These are phyloP conservation scores for Ophiodon elongatus DNA, from an alignment of 2,113 vertebrate genomes.

Conservation along the genomic window DNA sequence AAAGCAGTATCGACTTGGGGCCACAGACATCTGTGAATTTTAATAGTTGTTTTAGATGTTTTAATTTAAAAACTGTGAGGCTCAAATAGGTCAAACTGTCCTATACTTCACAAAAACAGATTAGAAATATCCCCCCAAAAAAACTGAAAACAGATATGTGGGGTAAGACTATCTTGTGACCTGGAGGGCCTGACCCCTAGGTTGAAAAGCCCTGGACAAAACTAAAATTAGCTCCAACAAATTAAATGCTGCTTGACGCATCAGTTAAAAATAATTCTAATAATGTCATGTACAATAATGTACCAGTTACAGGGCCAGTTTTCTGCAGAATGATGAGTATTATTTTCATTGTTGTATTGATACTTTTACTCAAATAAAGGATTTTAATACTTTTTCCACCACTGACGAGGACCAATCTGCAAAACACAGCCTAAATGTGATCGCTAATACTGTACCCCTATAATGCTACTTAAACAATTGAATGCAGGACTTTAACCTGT, in stretches of 20 bases:
- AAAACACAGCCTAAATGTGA: no score
- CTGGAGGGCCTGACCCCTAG: no score
- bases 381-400: background rate
- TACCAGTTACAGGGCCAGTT: background rate
- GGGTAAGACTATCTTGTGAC: background rate
- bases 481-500: background rate
- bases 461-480: background rate
- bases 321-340: background rate
- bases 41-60: no score
- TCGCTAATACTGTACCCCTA: background rate
- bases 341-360: background rate
- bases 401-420: background rate
- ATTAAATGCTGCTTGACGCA: no score
- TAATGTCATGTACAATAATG: background rate
- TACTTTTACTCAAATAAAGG: background rate
- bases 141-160: background rate
- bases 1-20: no score
- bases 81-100: background rate
- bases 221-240: no score
- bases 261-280: no score
- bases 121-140: background rate
- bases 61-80: no score
- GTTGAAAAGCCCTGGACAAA: no score
- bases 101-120: background rate
- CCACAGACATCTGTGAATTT: no score